Percentiles rank a stretch among this genome's conserved stretches.
Conservation (phyloP, 2,888 invertebrate species). For the Odiellus spinosus region DNA sequence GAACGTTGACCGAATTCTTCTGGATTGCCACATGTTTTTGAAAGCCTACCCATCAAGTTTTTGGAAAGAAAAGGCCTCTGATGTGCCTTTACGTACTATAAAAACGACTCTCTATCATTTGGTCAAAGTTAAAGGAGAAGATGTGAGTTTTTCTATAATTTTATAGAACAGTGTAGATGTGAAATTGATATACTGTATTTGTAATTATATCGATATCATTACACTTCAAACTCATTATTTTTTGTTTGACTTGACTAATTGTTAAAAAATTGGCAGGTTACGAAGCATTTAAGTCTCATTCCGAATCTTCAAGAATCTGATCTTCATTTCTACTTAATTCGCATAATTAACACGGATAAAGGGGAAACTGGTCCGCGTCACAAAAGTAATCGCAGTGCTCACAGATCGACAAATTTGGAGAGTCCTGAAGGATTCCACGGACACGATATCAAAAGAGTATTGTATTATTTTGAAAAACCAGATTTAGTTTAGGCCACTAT, state of each 20-base stretch:
- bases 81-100: conserved; percentile 68
- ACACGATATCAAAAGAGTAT: too few species aligned
- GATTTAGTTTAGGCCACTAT: too few species aligned
- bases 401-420: too few species aligned
- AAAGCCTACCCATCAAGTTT: conserved; percentile 66
- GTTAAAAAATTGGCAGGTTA: conserved; percentile 34
- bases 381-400: too few species aligned
- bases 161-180: too few species aligned
- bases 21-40: conserved; percentile 75
- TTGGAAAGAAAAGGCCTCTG: conserved; percentile 69
- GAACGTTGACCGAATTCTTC: conserved; percentile 37
- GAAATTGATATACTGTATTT: too few species aligned
- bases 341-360: conserved; percentile 34
- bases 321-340: conserved; percentile 64
- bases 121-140: conserved; percentile 69
- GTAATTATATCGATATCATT: neutral
- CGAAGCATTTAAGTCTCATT: conserved; percentile 44
- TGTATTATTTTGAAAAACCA: too few species aligned
- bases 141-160: conserved; percentile 24
- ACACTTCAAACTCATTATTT: too few species aligned
- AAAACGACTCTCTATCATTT: conserved; percentile 85
- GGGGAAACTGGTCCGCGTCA: neutral
- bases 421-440: too few species aligned
- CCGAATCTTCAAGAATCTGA: conserved; percentile 58
- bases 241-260: too few species aligned